phyloP scores from a whole-genome alignment of 2,888 invertebrate species.

The Yponomeuta cagnagella region DNA sequence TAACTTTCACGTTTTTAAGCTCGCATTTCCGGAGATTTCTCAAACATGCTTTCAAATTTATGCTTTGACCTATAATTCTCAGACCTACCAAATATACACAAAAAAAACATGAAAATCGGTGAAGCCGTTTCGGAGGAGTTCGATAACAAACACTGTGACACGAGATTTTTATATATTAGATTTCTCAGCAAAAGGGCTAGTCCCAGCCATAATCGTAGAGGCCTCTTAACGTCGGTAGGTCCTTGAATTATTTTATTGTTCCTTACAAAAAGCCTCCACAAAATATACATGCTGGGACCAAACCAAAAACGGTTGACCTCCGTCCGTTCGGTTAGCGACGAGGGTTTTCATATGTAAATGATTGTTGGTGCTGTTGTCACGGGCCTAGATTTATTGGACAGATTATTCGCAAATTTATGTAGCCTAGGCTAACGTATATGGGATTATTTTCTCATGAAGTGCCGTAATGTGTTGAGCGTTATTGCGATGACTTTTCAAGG shows the following conservation, averaged over 20 bases:
- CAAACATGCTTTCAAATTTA: no score
- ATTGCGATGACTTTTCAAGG: neutral
- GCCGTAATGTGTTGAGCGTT: neutral
- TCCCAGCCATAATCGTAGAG: slow-evolving; percentile 26
- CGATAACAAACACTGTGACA: no score
- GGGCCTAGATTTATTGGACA: slow-evolving; percentile 15
- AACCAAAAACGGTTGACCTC: neutral
- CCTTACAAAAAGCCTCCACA: slow-evolving; percentile 9
- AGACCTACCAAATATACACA: no score
- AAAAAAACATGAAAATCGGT: no score
- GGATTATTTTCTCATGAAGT: slow-evolving; percentile 7
- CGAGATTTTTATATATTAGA: slow-evolving; percentile 27
- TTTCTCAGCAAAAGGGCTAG: slow-evolving; percentile 29
- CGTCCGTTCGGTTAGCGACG: neutral
- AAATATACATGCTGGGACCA: slow-evolving; percentile 6
- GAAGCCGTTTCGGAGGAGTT: no score
- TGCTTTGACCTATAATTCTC: no score
- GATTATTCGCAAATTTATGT: slow-evolving; percentile 10
- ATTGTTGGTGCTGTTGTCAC: slow-evolving; percentile 15
- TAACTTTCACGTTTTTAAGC: no score
- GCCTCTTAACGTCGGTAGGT: slow-evolving; percentile 29
- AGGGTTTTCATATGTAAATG: slow-evolving; percentile 16
- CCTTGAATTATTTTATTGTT: slow-evolving; percentile 19
- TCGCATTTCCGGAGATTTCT: no score
- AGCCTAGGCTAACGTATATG: neutral